Conservation (phyloP, 2,113 vertebrate genomes). For the Globicephala melas region DNA sequence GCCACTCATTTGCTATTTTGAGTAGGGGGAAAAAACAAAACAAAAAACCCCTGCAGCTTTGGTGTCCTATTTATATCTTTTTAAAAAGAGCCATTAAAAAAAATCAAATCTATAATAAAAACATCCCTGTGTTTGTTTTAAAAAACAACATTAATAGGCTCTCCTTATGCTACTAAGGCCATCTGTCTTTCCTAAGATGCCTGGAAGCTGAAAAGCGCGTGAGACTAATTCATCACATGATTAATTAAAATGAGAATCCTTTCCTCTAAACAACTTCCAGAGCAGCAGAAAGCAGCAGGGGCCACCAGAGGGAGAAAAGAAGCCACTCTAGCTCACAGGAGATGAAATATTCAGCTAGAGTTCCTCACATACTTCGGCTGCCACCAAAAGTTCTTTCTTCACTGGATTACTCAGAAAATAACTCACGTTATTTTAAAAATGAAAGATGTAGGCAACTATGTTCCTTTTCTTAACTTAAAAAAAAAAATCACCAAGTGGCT, state of each 20-base stretch:
- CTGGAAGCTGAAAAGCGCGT: constrained; percentile 59
- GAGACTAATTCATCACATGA: constrained; percentile 76
- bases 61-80: constrained; percentile 62
- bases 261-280: constrained; percentile 59
- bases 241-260: constrained; percentile 80
- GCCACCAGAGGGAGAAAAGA: constrained; percentile 64
- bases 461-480: constrained; percentile 47
- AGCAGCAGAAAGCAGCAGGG: constrained; percentile 64
- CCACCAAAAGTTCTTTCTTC: neutral
- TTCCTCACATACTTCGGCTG: neutral
- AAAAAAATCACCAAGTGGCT: constrained; percentile 34
- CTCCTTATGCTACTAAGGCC: constrained; percentile 76
- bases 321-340: constrained; percentile 63
- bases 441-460: constrained; percentile 38
- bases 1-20: constrained; percentile 42
- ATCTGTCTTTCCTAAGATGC: constrained; percentile 78
- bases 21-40: neutral
- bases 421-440: constrained; percentile 53
- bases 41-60: constrained; percentile 51
- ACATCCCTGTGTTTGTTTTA: constrained; percentile 62
- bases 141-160: constrained; percentile 67
- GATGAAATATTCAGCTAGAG: neutral
- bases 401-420: constrained; percentile 35
- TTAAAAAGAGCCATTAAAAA: constrained; percentile 67
- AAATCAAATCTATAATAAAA: constrained; percentile 76